Base-by-base conservation (phyloP, 1,140 invertebrate species). In the Drosophila cardini region DNA sequence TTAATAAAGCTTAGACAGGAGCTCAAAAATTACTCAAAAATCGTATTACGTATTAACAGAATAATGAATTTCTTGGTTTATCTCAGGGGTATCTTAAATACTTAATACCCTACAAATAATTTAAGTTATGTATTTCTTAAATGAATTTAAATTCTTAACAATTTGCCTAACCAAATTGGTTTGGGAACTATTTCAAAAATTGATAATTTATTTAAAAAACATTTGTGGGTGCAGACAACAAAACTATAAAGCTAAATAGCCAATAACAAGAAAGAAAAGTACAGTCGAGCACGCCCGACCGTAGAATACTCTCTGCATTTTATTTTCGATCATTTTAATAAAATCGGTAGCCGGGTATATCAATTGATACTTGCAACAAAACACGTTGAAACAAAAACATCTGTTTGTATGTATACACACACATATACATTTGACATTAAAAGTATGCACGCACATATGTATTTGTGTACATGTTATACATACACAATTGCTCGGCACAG, bases 1-100 rank as follows among this genome's bases (percentile, higher is more conserved):
- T 75, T 75, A 75, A 78, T 78, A 78, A 78, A 57, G 67, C 76
- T 78, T 72, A 75, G 61, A 16, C 50, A 63, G 70, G 38, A 72
- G 63, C 13, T 32, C 16, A 11, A 32, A 16, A 53, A 10, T 57
- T 26, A 53, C 13, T 32, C 16, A 11, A 32, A 16, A 53, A 10
- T 57, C 36, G 55, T 58, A 36, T 55, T 16, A 55, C 18, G 18
- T 18, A 34, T 55, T 36, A n/a, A 13, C 8, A 34, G n/a, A 50
- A 11, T 18, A 40, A 48, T 13, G 45, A 26, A 18, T 40, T 56
- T 8, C 11, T 5, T 26, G 4, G 5, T 26, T 26, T 26, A 4
- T 26, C n/a, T n/a, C n/a, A n/a, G n/a, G 46, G 11, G 2, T 26
- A 4, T 48, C 2, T n/a, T 30, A 26, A 26, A 9, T 4, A 16